Base-by-base conservation (phyloP, 1,140 invertebrate species). In the Drosophila gunungcola region DNA sequence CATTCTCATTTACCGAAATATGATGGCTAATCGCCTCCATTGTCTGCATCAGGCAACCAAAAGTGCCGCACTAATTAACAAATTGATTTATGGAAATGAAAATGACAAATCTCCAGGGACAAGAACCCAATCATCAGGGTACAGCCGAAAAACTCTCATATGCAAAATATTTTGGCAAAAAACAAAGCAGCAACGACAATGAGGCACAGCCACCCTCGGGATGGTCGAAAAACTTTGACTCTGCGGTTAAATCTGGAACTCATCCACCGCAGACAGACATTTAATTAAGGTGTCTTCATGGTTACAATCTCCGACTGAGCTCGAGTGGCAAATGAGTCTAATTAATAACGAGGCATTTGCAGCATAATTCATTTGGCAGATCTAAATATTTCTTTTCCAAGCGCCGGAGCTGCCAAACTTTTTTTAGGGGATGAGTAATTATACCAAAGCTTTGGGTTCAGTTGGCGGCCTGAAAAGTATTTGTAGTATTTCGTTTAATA, bases 221-320 rank as follows among this genome's bases (percentile, higher is more conserved):
- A 38, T 78, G 68, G 78, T 63, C 75, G 65, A 84, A 77, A 84
- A 81, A 85, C 72, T 64, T 86, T 88, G 78, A 83, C 83, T 83
- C 61, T 89, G 82, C 55, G 83, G 83, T 73, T 73, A 49, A 80
- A 68, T 74, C 45, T 79, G 57, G 56, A 36, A 60, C 60, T 63
- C 55, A 54, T 72, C 68, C 62, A 55, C 74, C 77, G 54, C 73
- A 73, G 54, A 80, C 82, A 88, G 88, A 88, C 88, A 81, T 91
- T 91, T 91, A 91, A 91, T 91, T 91, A 91, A 91, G 88, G 88
- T 91, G 82, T 88, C 82, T 91, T 88, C 88, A 90, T 84, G 84
- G 80, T 68, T 67, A 86, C 82, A 83, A 84, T 58, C 56, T 67
- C 54, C 34, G 58, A 39, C 67, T 72, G 73, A 83, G 36, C 39